Evolutionary conservation across 2,113 vertebrate genomes (phyloP).

Genomic region (Ursus arctos): DNA sequence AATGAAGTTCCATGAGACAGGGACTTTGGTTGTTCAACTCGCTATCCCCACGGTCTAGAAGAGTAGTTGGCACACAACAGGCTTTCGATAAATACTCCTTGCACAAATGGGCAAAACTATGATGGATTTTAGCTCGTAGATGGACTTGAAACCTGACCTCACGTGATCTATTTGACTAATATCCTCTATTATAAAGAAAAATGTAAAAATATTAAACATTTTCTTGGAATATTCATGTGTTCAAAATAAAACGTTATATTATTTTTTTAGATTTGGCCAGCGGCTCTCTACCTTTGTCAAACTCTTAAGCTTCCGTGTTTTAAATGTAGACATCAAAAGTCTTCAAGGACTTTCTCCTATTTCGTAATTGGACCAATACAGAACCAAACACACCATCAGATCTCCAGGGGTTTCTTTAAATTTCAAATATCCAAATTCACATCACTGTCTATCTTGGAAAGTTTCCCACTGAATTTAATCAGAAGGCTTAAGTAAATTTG

Average conservation of each 20-base stretch:
- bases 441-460: conserved; percentile 45
- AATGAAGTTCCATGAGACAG: not conserved
- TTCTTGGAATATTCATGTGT: conserved; percentile 27
- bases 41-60: not conserved
- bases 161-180: not conserved
- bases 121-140: not conserved
- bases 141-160: not conserved
- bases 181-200: not conserved
- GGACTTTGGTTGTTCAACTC: not conserved
- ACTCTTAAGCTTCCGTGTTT: not conserved
- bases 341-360: conserved; percentile 26
- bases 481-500: conserved; percentile 49
- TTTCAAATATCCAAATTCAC: conserved; percentile 66
- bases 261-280: not conserved
- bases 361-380: conserved; percentile 17
- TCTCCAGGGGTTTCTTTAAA: conserved; percentile 65
- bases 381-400: not conserved
- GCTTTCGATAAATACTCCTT: conserved; percentile 6
- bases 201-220: conserved; percentile 19
- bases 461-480: conserved; percentile 19
- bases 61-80: not conserved
- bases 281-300: not conserved
- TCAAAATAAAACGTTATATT: conserved; percentile 13
- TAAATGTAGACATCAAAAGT: not conserved
- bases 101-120: not conserved